Base-by-base conservation (phyloP, 1,140 invertebrate genomes). In the Megathymus violae region DNA sequence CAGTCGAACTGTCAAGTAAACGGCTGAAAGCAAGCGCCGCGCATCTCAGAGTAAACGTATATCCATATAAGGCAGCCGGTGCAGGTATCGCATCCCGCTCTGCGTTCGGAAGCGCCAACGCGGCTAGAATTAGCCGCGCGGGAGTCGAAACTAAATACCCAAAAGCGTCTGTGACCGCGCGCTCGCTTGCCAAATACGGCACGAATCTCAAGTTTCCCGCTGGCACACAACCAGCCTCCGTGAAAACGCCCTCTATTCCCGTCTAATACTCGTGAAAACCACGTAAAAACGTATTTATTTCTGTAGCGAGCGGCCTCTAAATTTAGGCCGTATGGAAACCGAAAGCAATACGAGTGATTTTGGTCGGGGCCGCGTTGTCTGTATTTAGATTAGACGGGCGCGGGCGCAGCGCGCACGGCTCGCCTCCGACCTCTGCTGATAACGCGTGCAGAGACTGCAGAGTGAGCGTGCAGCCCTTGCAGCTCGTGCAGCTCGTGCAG, bases 251-350 rank as follows among this genome's bases (percentile, higher is more conserved):
- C 78, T 76, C 84, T 84, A 81, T 87, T 85, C 82, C 80, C 78
- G 81, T 79, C 84, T 85, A 84, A 85, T 73, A 59, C 75, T 72
- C 78, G 73, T 71, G 76, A 74, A 82, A 88, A 90, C 87, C 85
- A 85, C 84, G 87, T 88, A 90, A 90, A 88, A 88, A 81, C 78
- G 70, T 74, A 85, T 87, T 88, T 90, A 90, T 90, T 90, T 90
- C 80, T 80, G 87, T 88, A 80, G 74, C 80, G 71, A 85, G 80
- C 85, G 77, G 74, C 80, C 85, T 87, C 88, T 90, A 90, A 88
- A 87, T 86, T 87, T 89, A 89, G 85, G 86, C 81, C 84, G 84
- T 87, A 83, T 87, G 80, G 76, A 84, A 88, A 81, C 81, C 70
- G 82, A 88, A 89, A 88, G 84, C 86, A 78, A 85, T 85, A 80